phyloP scores from a whole-genome alignment of 2,113 vertebrate genomes.

The Miniopterus natalensis region DNA sequence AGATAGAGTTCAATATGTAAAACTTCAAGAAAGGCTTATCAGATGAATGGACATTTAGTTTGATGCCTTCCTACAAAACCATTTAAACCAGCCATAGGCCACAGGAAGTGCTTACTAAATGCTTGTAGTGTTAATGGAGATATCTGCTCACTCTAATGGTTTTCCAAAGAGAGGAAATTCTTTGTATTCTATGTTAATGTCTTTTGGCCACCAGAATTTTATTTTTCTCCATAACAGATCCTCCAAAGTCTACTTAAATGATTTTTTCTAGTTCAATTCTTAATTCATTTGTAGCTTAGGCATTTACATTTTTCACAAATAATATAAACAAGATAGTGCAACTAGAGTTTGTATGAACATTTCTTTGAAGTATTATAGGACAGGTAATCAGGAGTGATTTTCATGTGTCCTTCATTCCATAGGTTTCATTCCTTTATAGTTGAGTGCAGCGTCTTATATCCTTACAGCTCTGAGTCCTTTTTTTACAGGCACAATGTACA shows the following conservation, averaged over 20 bases:
- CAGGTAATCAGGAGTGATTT: conserved; percentile 18
- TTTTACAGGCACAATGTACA: not conserved
- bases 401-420: conserved; percentile 42
- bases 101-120: not conserved
- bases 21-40: not conserved
- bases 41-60: not conserved
- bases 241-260: conserved; percentile 31
- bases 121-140: not conserved
- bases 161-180: conserved; percentile 25
- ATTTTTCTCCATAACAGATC: conserved; percentile 5
- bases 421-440: conserved; percentile 1
- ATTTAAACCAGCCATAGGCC: not conserved
- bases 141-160: conserved; percentile 34
- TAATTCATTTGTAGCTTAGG: conserved; percentile 20
- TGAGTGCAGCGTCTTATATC: not conserved
- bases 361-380: conserved; percentile 40
- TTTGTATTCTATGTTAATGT: not conserved
- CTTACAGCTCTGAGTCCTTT: not conserved
- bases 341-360: conserved; percentile 40
- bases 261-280: conserved; percentile 1
- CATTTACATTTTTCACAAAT: conserved; percentile 14
- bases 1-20: not conserved
- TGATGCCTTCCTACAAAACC: conserved; percentile 17
- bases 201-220: conserved; percentile 12
- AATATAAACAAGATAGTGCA: not conserved